Base-by-base conservation (phyloP, 2,888 invertebrate genomes). In the Phymatocera aterrima region DNA sequence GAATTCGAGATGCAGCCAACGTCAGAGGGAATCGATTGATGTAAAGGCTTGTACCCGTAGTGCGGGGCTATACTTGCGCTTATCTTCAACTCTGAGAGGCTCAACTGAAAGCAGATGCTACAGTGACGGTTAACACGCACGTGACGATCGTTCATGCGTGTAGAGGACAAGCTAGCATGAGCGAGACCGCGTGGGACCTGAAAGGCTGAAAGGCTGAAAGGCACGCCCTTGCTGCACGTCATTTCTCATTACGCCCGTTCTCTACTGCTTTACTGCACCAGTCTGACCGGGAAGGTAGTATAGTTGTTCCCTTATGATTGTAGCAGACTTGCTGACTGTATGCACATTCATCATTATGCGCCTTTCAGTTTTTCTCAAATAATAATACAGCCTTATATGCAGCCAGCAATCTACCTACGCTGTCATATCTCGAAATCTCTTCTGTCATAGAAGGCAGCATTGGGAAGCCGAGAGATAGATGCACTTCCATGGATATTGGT, bases 141-240 rank as follows among this genome's bases (percentile, higher is more conserved):
- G 82, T 81, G n/a, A 83, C 80, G 82, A 64, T 57, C 84, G 82
- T 78, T 77, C 57, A 70, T 74, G 54, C 48, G 75, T 77, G 72
- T 37, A 77, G 78, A 77, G 54, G 77, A 77, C 78, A 77, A 60
- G 60, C 68, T 72, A 46, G 68, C 40, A 40, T n/a, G n/a, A n/a
- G n/a, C n/a, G 80, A 82, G 81, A 84, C 80, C 82, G 81, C 83
- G 85, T 84, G 84, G 83, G 85, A 85, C 83, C 85, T 81, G 83
- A 78, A n/a, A n/a, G n/a, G n/a, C n/a, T n/a, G n/a, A n/a, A n/a
- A n/a, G n/a, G n/a, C n/a, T n/a, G n/a, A n/a, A 81, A 79, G 84
- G 81, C 79, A 84, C 83, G 83, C 83, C 83, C 83, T 83, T 82
- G 70, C 82, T 83, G 85, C 85, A 84, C 85, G 86, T 85, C 85